A percentile compares a stretch with the other conserved stretches of the same genome.
These are phyloP conservation scores for Umimayanthus kanabou DNA, from an alignment of 92 coral and sea anemone genomes.

Conservation along the genomic window DNA sequence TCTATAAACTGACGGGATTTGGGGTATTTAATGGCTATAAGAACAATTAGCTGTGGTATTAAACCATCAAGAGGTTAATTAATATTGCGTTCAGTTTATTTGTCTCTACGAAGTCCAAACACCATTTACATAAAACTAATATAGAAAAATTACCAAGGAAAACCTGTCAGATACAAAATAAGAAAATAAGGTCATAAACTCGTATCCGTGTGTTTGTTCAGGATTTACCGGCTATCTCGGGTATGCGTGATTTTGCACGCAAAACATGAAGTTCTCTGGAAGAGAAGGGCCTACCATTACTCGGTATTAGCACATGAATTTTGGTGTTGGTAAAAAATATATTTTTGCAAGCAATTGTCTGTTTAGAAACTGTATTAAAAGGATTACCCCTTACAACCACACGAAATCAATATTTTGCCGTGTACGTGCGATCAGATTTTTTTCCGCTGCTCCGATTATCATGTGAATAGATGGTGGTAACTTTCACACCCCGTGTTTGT, in stretches of 20 bases:
- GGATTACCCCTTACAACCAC: not conserved
- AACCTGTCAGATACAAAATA: constrained; percentile 25
- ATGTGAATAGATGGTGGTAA: constrained; percentile 51
- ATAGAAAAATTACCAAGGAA: constrained; percentile 5
- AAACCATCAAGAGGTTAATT: not conserved
- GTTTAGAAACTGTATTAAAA: constrained; percentile 27
- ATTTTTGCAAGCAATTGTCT: not conserved
- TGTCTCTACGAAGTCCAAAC: constrained; percentile 24
- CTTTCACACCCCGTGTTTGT: constrained; percentile 68
- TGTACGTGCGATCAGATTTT: constrained; percentile 16
- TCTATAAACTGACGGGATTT: too few relatives aligned
- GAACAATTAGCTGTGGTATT: not conserved
- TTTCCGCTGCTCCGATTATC: constrained; percentile 47
- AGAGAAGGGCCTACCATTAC: not conserved
- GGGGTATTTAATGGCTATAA: not conserved
- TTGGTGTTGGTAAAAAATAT: not conserved
- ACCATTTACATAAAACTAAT: constrained; percentile 34
- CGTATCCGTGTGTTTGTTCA: constrained; percentile 22
- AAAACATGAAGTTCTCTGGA: not conserved
- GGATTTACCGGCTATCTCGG: not conserved
- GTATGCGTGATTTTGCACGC: constrained; percentile 25
- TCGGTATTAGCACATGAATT: not conserved
- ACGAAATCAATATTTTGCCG: constrained; percentile 23
- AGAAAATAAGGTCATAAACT: constrained; percentile 32
- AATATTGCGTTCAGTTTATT: not conserved